Evolutionary conservation across 2,888 invertebrate species (phyloP).

Genomic region (Smittia sp.): DNA sequence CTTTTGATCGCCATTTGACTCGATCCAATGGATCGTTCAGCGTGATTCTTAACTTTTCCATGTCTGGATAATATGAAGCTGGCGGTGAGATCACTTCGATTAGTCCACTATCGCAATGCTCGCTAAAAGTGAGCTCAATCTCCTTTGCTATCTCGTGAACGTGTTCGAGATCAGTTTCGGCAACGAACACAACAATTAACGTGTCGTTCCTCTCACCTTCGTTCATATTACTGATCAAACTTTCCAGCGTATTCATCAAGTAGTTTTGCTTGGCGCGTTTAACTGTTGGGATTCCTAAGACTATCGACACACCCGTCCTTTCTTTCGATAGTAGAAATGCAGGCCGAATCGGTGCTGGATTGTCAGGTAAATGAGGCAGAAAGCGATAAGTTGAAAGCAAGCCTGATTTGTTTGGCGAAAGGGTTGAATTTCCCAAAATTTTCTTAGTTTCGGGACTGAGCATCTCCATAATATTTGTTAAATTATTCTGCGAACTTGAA

Average conservation of each 20-base stretch:
- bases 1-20: slow-evolving; percentile 81
- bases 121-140: slow-evolving; percentile 68
- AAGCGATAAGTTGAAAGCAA: too few species aligned
- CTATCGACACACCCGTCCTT: slow-evolving; percentile 67
- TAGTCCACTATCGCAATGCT: slow-evolving; percentile 67
- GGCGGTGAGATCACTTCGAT: slow-evolving; percentile 81
- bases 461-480: too few species aligned
- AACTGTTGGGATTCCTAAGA: slow-evolving; percentile 81
- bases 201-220: slow-evolving; percentile 63
- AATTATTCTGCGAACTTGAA: too few species aligned
- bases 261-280: slow-evolving; percentile 77
- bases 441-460: too few species aligned
- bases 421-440: too few species aligned
- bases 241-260: slow-evolving; percentile 72
- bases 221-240: slow-evolving; percentile 69
- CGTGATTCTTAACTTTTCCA: slow-evolving; percentile 66
- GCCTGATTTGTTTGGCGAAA: too few species aligned
- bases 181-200: slow-evolving; percentile 74
- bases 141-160: slow-evolving; percentile 66
- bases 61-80: slow-evolving; percentile 75
- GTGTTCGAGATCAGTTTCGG: slow-evolving; percentile 72
- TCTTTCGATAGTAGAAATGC: slow-evolving; percentile 68
- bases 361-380: too few species aligned
- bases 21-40: slow-evolving; percentile 78
- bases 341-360: too few species aligned